Evolutionary conservation across 2,113 vertebrate genomes (phyloP).

Genomic region (Hippopotamus amphibius): DNA sequence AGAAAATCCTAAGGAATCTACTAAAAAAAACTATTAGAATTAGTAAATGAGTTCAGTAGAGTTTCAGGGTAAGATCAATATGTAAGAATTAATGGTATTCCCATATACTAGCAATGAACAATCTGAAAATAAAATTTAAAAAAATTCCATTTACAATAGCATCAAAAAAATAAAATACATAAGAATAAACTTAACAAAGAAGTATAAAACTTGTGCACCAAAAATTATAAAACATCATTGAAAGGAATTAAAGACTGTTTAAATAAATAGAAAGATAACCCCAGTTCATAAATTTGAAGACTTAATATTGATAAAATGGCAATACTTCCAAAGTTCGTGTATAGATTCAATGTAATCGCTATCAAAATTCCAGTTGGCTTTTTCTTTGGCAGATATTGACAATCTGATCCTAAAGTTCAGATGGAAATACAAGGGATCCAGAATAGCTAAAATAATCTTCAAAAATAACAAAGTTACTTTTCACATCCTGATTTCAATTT

Average conservation of each 20-base stretch:
- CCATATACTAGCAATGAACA: not conserved
- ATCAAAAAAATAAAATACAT: not conserved
- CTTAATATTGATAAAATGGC: not conserved
- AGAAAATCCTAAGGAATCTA: not conserved
- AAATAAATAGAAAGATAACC: not conserved
- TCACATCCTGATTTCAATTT: not conserved
- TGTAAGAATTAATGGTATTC: not conserved
- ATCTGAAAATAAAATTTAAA: not conserved
- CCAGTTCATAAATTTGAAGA: not conserved
- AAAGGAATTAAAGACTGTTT: not conserved
- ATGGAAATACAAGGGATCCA: not conserved
- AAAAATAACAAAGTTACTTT: not conserved
- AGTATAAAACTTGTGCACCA: not conserved
- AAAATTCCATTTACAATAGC: not conserved
- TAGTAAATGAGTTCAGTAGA: not conserved
- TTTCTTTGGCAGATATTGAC: not conserved
- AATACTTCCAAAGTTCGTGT: not conserved
- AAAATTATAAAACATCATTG: not conserved
- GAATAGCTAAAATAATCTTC: not conserved
- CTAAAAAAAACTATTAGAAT: not conserved
- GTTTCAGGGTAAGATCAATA: not conserved
- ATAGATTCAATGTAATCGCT: not conserved
- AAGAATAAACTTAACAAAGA: not conserved
- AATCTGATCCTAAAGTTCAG: not conserved
- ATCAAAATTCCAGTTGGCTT: not conserved